Base-by-base conservation (phyloP, 2,113 vertebrate genomes). In the Tor tambroides region DNA sequence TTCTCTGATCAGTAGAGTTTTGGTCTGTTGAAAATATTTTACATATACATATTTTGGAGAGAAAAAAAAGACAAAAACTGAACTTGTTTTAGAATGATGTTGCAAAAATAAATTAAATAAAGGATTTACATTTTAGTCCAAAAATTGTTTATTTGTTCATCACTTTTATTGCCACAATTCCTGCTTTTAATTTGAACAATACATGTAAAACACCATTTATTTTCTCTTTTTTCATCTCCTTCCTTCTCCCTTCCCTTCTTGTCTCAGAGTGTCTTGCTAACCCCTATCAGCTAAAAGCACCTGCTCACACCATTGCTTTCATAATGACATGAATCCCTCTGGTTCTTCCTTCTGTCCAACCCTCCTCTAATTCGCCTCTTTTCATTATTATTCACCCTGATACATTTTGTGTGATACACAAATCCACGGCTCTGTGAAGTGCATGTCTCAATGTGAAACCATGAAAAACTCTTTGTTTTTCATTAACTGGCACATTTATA, bases 321-420 rank as follows among this genome's bases (percentile, higher is more conserved):
- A 65, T 28, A 6, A 43, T 65, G 79, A 41, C 65, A 79, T n/a
- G 19, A 75, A 88, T 81, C 54, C 65, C 76, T 80, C 8, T 17
- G 23, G 54, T 49, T 67, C 17, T 41, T 76, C 63, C 32, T 11
- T 43, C 41, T 49, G 10, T 23, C 10, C 74, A 67, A 61, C 17
- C 35, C 14, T 32, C 17, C 10, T 46, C 2, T 71, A 28, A 76
- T 85, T 19, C 26, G 26, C 32, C 65, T 28, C 14, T 49, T 41
- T 65, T 23, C n/a, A 83, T 15, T 54, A 83, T 15, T 54, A 51
- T 59, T 67, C 11, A 35, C 38, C 23, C 59, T 11, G 56, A 81
- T 63, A 61, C 78, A 43, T 80, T 72, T 54, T 63, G n/a, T 77
- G 19, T 76, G 41, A 67, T 85, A 17, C 74, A 84, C 74, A 59